These are phyloP conservation scores for Phylloscopus whistleri DNA, from an alignment of 2,113 vertebrate species.

Conservation along the genomic window DNA sequence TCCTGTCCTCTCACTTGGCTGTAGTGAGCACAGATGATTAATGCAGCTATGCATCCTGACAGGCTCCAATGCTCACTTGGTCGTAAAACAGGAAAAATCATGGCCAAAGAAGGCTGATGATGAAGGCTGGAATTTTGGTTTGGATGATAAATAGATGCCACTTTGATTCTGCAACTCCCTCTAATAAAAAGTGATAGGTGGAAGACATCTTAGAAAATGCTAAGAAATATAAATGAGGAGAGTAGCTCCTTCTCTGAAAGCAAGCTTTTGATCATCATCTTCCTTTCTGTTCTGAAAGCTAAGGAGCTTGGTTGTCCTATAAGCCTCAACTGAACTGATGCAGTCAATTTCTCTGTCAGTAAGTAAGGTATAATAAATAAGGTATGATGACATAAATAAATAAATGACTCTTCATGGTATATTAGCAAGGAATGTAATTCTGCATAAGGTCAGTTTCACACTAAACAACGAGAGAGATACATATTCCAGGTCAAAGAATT, in stretches of 20 bases:
- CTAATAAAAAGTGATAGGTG: conserved; percentile 1
- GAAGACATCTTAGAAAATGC: conserved; percentile 28
- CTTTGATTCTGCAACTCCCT: neutral
- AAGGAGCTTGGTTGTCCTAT: neutral
- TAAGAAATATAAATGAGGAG: conserved; percentile 36
- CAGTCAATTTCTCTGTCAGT: neutral
- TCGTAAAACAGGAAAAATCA: neutral
- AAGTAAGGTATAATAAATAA: conserved; percentile 14
- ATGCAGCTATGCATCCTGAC: conserved; percentile 26
- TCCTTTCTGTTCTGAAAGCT: neutral
- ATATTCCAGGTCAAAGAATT: neutral
- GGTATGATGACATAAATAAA: conserved; percentile 22
- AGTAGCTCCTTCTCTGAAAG: neutral
- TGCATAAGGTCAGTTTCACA: neutral
- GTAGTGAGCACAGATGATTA: conserved; percentile 13
- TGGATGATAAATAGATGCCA: conserved; percentile 19
- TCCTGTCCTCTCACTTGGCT: conserved; percentile 15
- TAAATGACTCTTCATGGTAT: neutral
- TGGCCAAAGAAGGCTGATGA: neutral
- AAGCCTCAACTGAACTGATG: neutral
- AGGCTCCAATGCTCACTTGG: neutral
- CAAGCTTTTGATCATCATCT: conserved; percentile 21
- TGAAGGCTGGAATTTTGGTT: neutral
- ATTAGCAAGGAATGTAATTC: neutral
- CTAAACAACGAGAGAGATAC: neutral